Evolutionary conservation across 2,888 invertebrate genomes (phyloP).

Genomic region (Cephalotes varians): DNA sequence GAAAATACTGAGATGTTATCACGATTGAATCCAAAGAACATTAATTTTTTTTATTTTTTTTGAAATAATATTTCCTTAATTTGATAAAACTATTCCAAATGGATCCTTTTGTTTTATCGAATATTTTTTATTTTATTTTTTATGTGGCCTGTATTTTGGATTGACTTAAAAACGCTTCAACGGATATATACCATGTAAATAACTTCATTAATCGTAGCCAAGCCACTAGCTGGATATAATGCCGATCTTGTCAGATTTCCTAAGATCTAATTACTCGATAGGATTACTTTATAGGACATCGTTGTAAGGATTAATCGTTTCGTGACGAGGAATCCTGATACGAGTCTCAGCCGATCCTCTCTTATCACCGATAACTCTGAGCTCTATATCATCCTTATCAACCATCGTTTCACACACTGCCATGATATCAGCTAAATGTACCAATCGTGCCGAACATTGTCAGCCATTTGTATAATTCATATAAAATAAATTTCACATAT

Average conservation of each 20-base stretch:
- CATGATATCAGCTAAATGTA: conserved; percentile 55
- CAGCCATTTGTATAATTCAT: conserved; percentile 21
- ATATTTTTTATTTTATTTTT: neutral
- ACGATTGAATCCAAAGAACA: too few relatives aligned
- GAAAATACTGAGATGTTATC: too few relatives aligned
- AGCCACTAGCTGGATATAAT: neutral
- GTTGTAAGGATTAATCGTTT: conserved; percentile 59
- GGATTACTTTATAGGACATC: conserved; percentile 18
- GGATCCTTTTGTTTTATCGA: neutral
- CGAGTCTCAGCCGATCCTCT: conserved; percentile 45
- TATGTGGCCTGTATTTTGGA: neutral
- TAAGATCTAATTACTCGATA: conserved; percentile 43
- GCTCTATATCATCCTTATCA: conserved; percentile 61
- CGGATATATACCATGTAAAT: conserved; percentile 9
- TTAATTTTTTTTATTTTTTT: neutral
- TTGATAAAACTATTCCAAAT: neutral
- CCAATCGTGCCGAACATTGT: conserved; percentile 59
- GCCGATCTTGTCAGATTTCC: conserved; percentile 41
- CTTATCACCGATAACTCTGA: conserved; percentile 51
- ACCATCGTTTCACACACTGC: conserved; percentile 43
- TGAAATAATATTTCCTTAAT: neutral
- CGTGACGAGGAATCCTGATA: conserved; percentile 40
- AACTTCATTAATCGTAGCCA: conserved; percentile 30
- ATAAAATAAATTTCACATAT: conserved; percentile 33
- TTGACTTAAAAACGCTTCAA: neutral